Evolutionary conservation across 2,797 vertebrate genomes (phyloP), one percentile per base, ranked within the genome.

Genomic region (Typhlichthys eigenmanni): DNA sequence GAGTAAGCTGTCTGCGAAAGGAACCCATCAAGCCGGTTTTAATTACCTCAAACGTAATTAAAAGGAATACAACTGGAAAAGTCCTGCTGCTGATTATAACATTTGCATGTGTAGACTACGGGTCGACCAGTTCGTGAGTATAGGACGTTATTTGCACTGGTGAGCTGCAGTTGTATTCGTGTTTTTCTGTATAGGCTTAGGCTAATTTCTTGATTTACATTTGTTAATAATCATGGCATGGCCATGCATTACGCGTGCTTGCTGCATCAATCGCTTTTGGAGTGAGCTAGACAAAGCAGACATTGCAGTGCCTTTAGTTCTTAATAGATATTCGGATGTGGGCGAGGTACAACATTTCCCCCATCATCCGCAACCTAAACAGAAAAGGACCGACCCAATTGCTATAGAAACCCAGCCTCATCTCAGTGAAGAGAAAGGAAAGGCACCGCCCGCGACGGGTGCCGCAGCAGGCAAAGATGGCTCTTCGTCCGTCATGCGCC

Each of bases 221-320:
- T 7, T 7, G 70, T 54, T 55, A 50, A 47, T 72, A 10, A 72
- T n/a, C 71, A 98, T 99, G 97, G 97, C 97, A 59, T 98, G 97
- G 97, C 97, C 97, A 74, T 99, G 96, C 90, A 96, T 99, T 67
- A 98, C 95, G 78, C 94, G 97, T 79, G 97, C 96, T 17, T 99
- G 97, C 94, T 98, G 97, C 94, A 96, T 98, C 78, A 98, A 96
- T 72, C 97, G 97, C 47, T 98, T 96, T 77, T 99, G 97, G 97
- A 97, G 92, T 86, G 96, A 99, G 87, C 86, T 99, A 75, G 97
- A 99, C 84, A 98, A 98, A 87, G 97, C 89, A 59, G 97, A 99
- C 87, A 98, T 99, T 81, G 95, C 96, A 0, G 96, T 99, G 74
- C 97, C 97, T 43, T 85, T 99, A 85, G 97, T 98, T 53, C 98